Conservation (phyloP, 1,140 invertebrate species). For the Centruroides sculpturatus region DNA sequence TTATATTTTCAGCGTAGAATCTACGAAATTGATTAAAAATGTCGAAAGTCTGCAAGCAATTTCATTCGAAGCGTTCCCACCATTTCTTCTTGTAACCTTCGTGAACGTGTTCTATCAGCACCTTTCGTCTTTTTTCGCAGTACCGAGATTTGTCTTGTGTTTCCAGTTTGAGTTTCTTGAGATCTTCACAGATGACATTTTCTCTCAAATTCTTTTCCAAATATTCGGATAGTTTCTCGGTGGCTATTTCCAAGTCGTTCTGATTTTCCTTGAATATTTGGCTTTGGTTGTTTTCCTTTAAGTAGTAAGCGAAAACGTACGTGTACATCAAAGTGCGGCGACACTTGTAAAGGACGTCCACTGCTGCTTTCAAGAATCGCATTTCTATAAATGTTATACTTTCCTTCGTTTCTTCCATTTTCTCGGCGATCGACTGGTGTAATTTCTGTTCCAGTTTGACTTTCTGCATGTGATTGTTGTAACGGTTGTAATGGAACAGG, state of each 20-base stretch:
- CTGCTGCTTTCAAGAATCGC: constrained; percentile 67
- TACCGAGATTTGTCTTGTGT: constrained; percentile 98
- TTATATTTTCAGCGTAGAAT: no score
- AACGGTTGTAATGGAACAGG: constrained; percentile 95
- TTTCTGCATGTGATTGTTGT: constrained; percentile 99
- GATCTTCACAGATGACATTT: constrained; percentile 94
- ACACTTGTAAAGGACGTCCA: constrained; percentile 94
- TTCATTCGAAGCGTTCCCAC: constrained; percentile 65
- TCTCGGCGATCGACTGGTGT: constrained; percentile 81
- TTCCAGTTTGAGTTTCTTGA: constrained; percentile 96
- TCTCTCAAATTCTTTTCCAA: constrained; percentile 92
- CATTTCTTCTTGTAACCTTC: constrained; percentile 97
- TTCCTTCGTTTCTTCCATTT: constrained; percentile 99
- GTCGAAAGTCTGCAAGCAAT: no score
- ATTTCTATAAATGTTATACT: constrained; percentile 99
- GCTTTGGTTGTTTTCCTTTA: constrained; percentile 95
- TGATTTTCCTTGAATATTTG: constrained; percentile 98
- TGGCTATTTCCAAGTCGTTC: constrained; percentile 91
- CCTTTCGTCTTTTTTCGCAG: constrained; percentile 90
- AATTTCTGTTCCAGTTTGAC: constrained; percentile 94
- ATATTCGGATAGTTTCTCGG: constrained; percentile 93
- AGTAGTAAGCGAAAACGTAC: constrained; percentile 97
- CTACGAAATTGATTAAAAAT: no score
- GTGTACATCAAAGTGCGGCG: constrained; percentile 98
- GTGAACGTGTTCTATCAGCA: constrained; percentile 88